Base-by-base conservation (phyloP, 2,113 vertebrate species). In the Talpa occidentalis region DNA sequence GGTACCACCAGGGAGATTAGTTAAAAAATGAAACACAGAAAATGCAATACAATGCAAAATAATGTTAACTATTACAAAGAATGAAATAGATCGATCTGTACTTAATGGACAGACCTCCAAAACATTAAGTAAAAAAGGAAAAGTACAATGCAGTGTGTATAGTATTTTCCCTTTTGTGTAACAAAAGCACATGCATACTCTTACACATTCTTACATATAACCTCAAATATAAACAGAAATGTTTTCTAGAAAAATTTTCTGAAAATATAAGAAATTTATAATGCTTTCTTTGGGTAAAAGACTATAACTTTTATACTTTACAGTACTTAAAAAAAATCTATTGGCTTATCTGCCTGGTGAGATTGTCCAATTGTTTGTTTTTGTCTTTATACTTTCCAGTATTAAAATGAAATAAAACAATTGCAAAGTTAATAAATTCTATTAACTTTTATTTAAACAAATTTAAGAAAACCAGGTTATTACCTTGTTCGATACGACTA, bases 401-500 rank as follows among this genome's bases (percentile, higher is more conserved):
- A 83, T 42, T 80, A 76, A 95, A 87, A 91, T 49, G 67, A 87
- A 70, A 88, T 14, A 81, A n/a, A 88, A 60, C 42, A 93, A 93
- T 59, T 26, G 19, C 37, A 90, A 91, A 60, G 22, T 12, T 32
- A 94, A 54, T 40, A 73, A 80, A 89, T 76, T n/a, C 35, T 40
- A 59, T 32, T 70, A 32, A 70, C 42, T 85, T 70, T 83, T 47
- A 81, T 90, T 90, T 54, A 77, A 72, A 82, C 78, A 78, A 35
- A 89, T 77, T 78, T 37, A 9, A 37, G 62, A 32, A 84, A 69
- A 87, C 60, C 30, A 93, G 60, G 80, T n/a, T 60, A 96, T 96
- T 96, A 99, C 99, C 99, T 99, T 99, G 99, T 97, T 99, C 99
- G 93, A 99, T 99, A 90, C 99, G 99, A 15, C 99, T 99, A 42